phyloP scores from a whole-genome alignment of 37 sponge, comb jelly and placozoan genomes.

The Eunapius fragilis region DNA sequence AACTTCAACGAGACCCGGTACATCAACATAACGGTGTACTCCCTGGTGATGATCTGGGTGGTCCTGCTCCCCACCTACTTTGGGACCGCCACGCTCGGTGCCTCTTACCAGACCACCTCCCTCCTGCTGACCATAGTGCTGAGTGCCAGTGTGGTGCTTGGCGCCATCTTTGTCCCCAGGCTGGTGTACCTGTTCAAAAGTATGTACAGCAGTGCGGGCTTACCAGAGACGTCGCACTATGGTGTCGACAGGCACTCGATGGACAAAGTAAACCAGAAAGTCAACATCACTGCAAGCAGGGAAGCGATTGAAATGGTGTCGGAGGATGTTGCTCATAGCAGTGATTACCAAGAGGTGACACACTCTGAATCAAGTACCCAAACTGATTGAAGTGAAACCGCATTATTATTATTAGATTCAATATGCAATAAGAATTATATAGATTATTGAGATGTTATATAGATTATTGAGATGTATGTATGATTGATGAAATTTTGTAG shows the following conservation, averaged over 20 bases:
- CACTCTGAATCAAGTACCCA: too few relatives aligned
- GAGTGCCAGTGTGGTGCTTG: conserved; percentile 49
- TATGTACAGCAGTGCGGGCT: background rate
- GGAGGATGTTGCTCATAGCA: too few relatives aligned
- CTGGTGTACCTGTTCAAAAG: conserved; percentile 13
- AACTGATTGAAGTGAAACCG: too few relatives aligned
- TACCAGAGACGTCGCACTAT: background rate
- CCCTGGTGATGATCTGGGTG: conserved; percentile 63
- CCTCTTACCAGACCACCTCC: conserved; percentile 32
- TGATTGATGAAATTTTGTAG: too few relatives aligned
- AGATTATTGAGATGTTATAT: too few relatives aligned
- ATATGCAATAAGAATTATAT: too few relatives aligned
- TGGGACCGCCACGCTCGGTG: conserved; percentile 35
- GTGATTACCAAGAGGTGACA: too few relatives aligned
- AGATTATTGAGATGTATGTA: too few relatives aligned
- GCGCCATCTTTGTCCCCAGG: conserved; percentile 48
- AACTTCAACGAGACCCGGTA: conserved; percentile 76
- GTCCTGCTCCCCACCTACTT: conserved; percentile 65
- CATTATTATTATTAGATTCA: too few relatives aligned
- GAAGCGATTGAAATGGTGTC: too few relatives aligned
- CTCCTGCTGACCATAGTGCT: conserved; percentile 55
- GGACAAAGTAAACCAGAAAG: background rate
- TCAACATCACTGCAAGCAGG: background rate
- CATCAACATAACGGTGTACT: conserved; percentile 59
- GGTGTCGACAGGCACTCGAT: background rate